Evolutionary conservation across 2,113 vertebrate genomes (phyloP).

Genomic region (Chionis minor): DNA sequence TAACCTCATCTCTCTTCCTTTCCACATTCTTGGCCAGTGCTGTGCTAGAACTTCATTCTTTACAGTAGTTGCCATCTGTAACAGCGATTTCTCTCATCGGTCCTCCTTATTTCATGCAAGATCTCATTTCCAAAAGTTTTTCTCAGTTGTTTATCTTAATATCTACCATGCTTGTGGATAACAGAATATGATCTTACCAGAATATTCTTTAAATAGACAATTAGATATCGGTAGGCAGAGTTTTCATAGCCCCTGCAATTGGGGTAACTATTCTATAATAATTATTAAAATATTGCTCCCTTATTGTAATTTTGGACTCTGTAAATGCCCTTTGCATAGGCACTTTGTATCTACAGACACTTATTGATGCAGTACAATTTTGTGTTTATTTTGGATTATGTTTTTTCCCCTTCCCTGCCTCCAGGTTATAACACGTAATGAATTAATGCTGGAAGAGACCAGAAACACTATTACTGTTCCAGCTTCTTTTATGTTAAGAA

Average conservation of each 20-base stretch:
- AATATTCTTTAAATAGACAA: neutral
- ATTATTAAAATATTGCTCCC: neutral
- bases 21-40: neutral
- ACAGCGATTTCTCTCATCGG: neutral
- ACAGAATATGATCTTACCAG: neutral
- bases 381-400: neutral
- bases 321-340: neutral
- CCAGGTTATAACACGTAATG: slow-evolving; percentile 96
- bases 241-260: neutral
- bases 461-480: slow-evolving; percentile 98
- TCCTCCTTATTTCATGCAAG: neutral
- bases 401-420: neutral
- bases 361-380: neutral
- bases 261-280: neutral
- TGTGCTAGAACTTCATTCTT: slow-evolving; percentile 9
- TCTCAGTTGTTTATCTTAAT: neutral
- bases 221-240: neutral
- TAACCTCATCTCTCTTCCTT: slow-evolving; percentile 29
- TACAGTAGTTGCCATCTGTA: neutral
- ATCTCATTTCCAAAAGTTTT: neutral
- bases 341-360: neutral
- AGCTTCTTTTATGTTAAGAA: slow-evolving; percentile 97
- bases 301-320: neutral
- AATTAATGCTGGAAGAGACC: slow-evolving; percentile 97
- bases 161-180: neutral